Evolutionary conservation across 1,140 invertebrate species (phyloP), one percentile per base, ranked within the genome.

Genomic region (Sycophila sp.): DNA sequence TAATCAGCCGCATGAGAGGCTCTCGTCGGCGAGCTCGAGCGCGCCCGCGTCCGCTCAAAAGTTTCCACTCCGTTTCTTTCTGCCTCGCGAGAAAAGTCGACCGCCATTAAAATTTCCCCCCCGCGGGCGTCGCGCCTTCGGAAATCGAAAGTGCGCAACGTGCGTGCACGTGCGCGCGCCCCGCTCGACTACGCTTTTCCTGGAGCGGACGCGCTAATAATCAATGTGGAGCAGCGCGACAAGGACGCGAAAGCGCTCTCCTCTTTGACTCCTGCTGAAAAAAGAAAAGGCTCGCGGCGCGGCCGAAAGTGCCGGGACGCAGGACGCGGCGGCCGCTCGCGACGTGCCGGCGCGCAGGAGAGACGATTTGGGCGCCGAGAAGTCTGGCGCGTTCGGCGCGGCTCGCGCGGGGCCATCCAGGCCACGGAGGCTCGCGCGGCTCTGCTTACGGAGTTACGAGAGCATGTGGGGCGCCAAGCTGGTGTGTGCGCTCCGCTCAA

Each of bases 371-470:
- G 85, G 85, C 85, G 85, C 83, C 85, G 79, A 82, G 80, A 82
- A 85, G 85, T 86, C 85, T 86, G 83, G 83, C 83, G 72, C 80
- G 78, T 76, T 81, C 77, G 70, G 56, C 13, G n/a, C 26, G 42
- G 13, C 28, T 6, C 64, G 64, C 71, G 70, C 72, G 77, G 59
- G 53, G 26, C 38, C 53, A 58, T 62, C 36, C 69, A 65, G 60
- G 51, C 69, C 69, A 42, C 47, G 58, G 15, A 17, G 40, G 38
- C 53, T 67, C 71, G 68, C 69, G 71, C 82, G 80, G 84, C 81
- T 86, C 83, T 85, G 81, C 82, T 86, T 86, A 86, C 84, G 80
- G 78, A 83, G 81, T 86, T 85, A 85, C 84, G 81, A 80, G 83
- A 81, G 83, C 84, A 86, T 86, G 84, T 86, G 84, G 83, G 83